These are phyloP conservation scores for Acronicta psi DNA, from an alignment of 2,888 invertebrate species.

Conservation along the genomic window DNA sequence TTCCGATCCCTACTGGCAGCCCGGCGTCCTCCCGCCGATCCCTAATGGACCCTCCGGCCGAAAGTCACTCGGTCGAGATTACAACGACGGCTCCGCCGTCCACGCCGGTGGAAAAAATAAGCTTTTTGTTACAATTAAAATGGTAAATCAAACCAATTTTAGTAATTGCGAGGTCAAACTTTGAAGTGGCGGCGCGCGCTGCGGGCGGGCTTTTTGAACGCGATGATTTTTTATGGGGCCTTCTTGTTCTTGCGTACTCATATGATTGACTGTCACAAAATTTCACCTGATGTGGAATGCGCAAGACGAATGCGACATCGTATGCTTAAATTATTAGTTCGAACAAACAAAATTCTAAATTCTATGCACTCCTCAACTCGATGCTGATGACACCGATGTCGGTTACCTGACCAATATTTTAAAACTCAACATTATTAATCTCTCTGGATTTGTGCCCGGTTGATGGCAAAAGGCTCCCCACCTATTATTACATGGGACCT, in stretches of 20 bases:
- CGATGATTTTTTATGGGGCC: constrained; percentile 78
- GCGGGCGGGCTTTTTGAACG: constrained; percentile 75
- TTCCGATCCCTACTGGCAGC: constrained; percentile 70
- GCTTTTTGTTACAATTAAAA: constrained; percentile 89
- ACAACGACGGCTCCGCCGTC: constrained; percentile 76
- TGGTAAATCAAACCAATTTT: constrained; percentile 89
- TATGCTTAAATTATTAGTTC: constrained; percentile 62
- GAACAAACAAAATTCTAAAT: constrained; percentile 30
- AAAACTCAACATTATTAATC: too few species aligned
- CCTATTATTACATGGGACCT: too few species aligned
- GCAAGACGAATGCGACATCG: constrained; percentile 43
- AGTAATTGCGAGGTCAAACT: constrained; percentile 88
- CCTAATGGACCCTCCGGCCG: constrained; percentile 84
- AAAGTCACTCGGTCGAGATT: constrained; percentile 88
- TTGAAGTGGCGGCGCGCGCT: constrained; percentile 79
- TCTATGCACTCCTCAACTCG: constrained; percentile 20
- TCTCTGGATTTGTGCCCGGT: too few species aligned
- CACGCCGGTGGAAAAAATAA: constrained; percentile 84
- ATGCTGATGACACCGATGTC: constrained; percentile 10
- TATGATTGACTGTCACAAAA: constrained; percentile 50
- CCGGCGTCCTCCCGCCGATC: constrained; percentile 74
- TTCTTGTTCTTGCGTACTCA: constrained; percentile 60
- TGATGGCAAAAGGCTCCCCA: too few species aligned
- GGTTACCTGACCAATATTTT: neutral
- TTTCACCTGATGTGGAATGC: constrained; percentile 27